Base-by-base conservation (phyloP, 2,113 vertebrate species). In the Prolemur simus region DNA sequence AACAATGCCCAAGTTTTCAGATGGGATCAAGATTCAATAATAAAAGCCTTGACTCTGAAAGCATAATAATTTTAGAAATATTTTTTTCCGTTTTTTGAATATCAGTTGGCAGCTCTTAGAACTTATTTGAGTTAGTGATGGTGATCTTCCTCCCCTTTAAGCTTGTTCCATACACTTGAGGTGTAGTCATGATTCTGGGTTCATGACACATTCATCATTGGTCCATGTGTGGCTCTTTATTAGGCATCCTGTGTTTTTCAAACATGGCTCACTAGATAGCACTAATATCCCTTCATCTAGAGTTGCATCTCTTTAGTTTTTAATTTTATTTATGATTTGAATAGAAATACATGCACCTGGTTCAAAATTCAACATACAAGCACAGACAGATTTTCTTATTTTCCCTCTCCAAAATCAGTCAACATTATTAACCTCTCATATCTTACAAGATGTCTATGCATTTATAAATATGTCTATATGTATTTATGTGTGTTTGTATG, bases 41-140 rank as follows among this genome's bases (percentile, higher is more conserved):
- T 71, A 84, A 86, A 94, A 87, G 25, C 45, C 69, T 89, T 89
- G 63, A 89, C 60, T 94, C 85, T 27, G 56, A 25, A 89, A 92
- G 45, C 52, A 29, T 91, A 47, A 32, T 47, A 76, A 17, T 76
- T 76, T 76, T 89, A 94, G 54, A 88, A 73, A 74, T n/a, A 86
- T 69, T 92, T 92, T 80, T 34, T 83, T 68, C 54, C 42, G 69
- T 84, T 64, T 78, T 42, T 68, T 82, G 27, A 91, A 25, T 34
- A 86, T 82, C 66, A 37, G 42, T 49, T 37, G 49, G 66, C 37
- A 77, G 37, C 15, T 66, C 47, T 64, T 87, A 89, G n/a, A 92
- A 77, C 18, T 69, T 95, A 42, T 15, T 58, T 78, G 47, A 93
- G 25, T 54, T 32, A 66, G 56, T 45, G 23, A 56, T 73, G 29